Percentiles rank a stretch among this genome's conserved stretches.
phyloP scores from a whole-genome alignment of 2,888 invertebrate genomes.

The Orthonevra nobilis region DNA sequence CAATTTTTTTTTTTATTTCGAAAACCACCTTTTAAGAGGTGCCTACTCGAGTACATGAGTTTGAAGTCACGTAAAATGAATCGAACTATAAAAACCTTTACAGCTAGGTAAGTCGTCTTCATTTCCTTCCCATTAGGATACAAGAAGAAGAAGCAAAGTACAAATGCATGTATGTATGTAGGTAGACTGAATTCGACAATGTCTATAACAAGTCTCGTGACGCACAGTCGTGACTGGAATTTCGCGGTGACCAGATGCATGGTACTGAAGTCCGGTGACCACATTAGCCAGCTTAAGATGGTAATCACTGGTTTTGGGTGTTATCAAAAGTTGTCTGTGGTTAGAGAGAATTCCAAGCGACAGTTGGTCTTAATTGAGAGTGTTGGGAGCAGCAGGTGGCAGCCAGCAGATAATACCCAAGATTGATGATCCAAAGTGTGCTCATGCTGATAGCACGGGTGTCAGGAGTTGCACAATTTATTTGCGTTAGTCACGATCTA shows the following conservation, averaged over 20 bases:
- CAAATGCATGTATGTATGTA: too few species aligned
- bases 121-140: conserved; percentile 55
- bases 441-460: too few species aligned
- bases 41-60: too few species aligned
- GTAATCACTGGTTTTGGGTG: background rate
- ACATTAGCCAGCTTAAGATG: conserved; percentile 6
- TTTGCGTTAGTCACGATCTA: too few species aligned
- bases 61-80: conserved; percentile 57
- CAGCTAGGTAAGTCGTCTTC: conserved; percentile 47
- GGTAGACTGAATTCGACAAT: background rate
- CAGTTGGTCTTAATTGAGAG: too few species aligned
- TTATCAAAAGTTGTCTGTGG: too few species aligned
- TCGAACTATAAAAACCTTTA: conserved; percentile 28
- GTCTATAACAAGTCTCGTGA: conserved; percentile 69
- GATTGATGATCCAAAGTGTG: too few species aligned
- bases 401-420: too few species aligned
- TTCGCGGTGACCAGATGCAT: conserved; percentile 14
- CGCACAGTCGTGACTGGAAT: conserved; percentile 60
- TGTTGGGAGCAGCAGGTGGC: too few species aligned
- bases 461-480: too few species aligned
- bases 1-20: background rate
- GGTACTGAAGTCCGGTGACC: background rate
- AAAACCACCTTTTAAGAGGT: too few species aligned
- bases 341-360: too few species aligned
- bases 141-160: background rate